Percentiles rank a stretch among this genome's conserved stretches.
Conservation (phyloP, 2,888 invertebrate genomes). For the Heliconius ismenius region DNA sequence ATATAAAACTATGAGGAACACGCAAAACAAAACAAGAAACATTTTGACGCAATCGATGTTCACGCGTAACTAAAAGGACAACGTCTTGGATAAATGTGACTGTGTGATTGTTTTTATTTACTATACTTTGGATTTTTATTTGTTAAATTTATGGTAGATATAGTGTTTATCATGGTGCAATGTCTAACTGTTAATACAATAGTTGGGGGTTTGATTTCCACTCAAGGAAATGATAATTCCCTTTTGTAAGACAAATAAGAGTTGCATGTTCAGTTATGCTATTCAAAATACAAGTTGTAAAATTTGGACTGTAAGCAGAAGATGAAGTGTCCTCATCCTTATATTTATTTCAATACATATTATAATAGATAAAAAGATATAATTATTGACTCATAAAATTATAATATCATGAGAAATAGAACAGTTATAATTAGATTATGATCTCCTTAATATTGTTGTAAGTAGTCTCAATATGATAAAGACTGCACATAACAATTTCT, state of each 20-base stretch:
- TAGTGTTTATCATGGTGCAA: too few species aligned
- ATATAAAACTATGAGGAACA: background rate
- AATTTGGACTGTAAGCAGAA: too few species aligned
- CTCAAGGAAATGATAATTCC: too few species aligned
- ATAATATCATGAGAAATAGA: background rate
- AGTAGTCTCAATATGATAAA: background rate
- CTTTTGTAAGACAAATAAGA: too few species aligned
- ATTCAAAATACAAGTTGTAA: too few species aligned
- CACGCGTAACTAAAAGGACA: background rate
- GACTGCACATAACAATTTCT: background rate
- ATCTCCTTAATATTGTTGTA: background rate
- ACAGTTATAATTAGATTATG: too few species aligned
- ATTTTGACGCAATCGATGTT: background rate
- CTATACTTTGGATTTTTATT: too few species aligned
- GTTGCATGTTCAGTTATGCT: too few species aligned
- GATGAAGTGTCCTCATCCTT: too few species aligned
- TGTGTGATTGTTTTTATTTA: background rate
- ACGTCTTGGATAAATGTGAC: background rate
- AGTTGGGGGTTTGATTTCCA: too few species aligned
- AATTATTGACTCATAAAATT: background rate
- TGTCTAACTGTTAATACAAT: too few species aligned
- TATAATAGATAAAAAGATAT: background rate
- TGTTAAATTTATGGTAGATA: too few species aligned
- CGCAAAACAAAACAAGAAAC: background rate
- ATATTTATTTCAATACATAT: background rate